Evolutionary conservation across 1,140 invertebrate species (phyloP).

Genomic region (Temnothorax longispinosus): DNA sequence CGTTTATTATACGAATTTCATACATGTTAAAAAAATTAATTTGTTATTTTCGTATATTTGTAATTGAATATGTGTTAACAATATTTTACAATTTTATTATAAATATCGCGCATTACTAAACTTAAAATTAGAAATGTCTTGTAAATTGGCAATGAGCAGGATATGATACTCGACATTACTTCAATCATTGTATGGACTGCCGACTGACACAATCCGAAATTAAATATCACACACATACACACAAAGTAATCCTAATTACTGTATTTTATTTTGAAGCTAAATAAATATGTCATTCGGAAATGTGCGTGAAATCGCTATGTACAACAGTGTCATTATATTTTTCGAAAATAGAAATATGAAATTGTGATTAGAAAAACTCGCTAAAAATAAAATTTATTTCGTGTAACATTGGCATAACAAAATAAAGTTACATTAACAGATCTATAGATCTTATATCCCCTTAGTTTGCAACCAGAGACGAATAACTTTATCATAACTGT

Average conservation of each 20-base stretch:
- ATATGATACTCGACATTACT: conserved; percentile 72
- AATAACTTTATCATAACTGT: conserved; percentile 18
- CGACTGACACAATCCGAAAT: conserved; percentile 78
- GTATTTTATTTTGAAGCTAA: conserved; percentile 70
- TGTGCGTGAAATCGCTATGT: conserved; percentile 61
- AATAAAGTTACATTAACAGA: conserved; percentile 79
- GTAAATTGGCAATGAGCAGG: conserved; percentile 74
- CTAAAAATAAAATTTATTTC: conserved; percentile 71
- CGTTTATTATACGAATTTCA: conserved; percentile 15
- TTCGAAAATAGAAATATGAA: conserved; percentile 71
- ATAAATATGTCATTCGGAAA: conserved; percentile 63
- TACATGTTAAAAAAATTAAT: conserved; percentile 1
- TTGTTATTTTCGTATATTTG: conserved; percentile 18
- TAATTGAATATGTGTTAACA: background rate
- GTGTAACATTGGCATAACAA: conserved; percentile 80
- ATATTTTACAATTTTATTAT: background rate
- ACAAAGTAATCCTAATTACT: conserved; percentile 68
- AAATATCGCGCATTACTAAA: background rate
- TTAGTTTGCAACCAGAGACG: conserved; percentile 24
- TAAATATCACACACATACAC: conserved; percentile 68
- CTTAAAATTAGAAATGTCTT: conserved; percentile 30
- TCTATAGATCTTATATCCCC: conserved; percentile 12
- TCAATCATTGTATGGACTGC: conserved; percentile 78
- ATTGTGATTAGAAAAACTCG: conserved; percentile 65
- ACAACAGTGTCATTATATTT: conserved; percentile 70